Evolutionary conservation across 2,797 vertebrate genomes (phyloP).

Genomic region (Micromesistius poutassou): DNA sequence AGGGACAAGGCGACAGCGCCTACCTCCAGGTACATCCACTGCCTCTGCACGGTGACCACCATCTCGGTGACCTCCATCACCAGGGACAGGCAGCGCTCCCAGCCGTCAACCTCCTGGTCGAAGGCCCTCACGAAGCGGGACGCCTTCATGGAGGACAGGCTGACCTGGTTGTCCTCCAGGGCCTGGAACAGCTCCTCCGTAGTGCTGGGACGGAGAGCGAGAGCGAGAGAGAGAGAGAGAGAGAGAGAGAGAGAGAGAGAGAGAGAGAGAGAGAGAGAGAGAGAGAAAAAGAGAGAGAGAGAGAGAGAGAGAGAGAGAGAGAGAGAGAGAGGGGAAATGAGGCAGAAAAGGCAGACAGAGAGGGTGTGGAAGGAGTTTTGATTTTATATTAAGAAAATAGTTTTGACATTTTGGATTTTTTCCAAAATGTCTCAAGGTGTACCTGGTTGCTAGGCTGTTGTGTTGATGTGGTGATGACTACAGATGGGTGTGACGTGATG

Average conservation of each 20-base stretch:
- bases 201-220: slow-evolving; percentile 59
- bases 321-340: background rate
- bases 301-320: background rate
- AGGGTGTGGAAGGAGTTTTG: no score
- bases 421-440: no score
- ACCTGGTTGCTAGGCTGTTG: no score
- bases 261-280: background rate
- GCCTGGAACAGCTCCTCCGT: slow-evolving; percentile 84
- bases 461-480: no score
- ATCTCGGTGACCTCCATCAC: slow-evolving; percentile 84
- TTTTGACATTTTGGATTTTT: no score
- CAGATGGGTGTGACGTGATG: no score
- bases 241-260: background rate
- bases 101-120: slow-evolving; percentile 81
- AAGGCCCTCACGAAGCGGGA: slow-evolving; percentile 84
- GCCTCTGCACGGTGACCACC: slow-evolving; percentile 81
- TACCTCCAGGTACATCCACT: slow-evolving; percentile 92
- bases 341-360: background rate
- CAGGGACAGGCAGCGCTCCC: slow-evolving; percentile 82
- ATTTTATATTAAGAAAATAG: no score
- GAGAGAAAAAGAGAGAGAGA: no score
- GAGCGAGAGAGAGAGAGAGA: background rate
- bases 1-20: background rate
- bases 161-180: slow-evolving; percentile 85
- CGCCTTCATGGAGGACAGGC: slow-evolving; percentile 84